Percentiles rank a stretch among this genome's conserved stretches.
Conservation (phyloP, 1,140 invertebrate genomes). For the Capitella teleta region DNA sequence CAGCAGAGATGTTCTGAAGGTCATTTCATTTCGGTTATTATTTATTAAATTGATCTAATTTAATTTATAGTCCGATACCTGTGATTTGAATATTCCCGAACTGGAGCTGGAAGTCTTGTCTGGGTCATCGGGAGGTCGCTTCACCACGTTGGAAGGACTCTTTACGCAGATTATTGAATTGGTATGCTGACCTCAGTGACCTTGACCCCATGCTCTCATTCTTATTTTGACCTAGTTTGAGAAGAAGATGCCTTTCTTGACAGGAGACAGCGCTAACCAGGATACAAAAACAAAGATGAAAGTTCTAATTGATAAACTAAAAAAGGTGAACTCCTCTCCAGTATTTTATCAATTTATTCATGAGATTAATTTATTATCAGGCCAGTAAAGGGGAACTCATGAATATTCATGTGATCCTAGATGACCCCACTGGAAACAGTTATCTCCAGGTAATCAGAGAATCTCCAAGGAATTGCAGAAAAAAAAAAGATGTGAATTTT, state of each 20-base stretch:
- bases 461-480: background rate
- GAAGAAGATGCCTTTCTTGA: conserved; percentile 54
- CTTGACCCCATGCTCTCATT: background rate
- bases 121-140: conserved; percentile 76
- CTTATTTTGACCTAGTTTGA: conserved; percentile 5
- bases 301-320: conserved; percentile 57
- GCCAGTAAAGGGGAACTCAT: conserved; percentile 26
- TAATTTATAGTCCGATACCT: conserved; percentile 72
- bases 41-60: too few species aligned
- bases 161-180: conserved; percentile 43
- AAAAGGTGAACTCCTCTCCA: conserved; percentile 51
- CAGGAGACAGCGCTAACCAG: conserved; percentile 59
- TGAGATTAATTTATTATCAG: conserved; percentile 16
- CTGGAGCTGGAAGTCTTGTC: conserved; percentile 77
- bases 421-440: conserved; percentile 95
- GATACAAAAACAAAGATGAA: conserved; percentile 47
- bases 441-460: conserved; percentile 65
- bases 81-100: conserved; percentile 75
- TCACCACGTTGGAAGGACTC: conserved; percentile 85
- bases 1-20: conserved; percentile 83
- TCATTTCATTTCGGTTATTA: too few species aligned
- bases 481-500: conserved; percentile 30
- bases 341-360: conserved; percentile 4
- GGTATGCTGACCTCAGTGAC: too few species aligned
- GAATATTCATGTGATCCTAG: conserved; percentile 64